phyloP scores from a whole-genome alignment of 2,888 invertebrate genomes.

The Athrips mouffetella region DNA sequence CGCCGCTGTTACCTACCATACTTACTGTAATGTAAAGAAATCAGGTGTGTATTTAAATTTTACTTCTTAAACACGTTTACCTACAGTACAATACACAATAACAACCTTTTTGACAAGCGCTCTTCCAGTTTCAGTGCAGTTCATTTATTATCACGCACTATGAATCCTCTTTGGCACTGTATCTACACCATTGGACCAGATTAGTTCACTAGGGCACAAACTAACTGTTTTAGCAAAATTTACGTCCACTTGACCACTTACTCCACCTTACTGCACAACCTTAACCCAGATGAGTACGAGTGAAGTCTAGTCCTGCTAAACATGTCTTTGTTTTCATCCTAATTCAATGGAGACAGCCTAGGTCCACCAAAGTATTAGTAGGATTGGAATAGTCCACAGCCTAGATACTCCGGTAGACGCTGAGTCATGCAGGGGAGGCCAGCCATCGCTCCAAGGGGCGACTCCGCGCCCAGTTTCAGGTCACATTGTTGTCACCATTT shows the following conservation, averaged over 20 bases:
- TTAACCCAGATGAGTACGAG: neutral
- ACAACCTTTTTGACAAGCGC: constrained; percentile 1
- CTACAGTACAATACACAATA: neutral
- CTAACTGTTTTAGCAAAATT: too few relatives aligned
- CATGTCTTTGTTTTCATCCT: neutral
- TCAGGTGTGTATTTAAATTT: too few relatives aligned
- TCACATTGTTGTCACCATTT: constrained; percentile 72
- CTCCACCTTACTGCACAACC: neutral
- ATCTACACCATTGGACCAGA: neutral
- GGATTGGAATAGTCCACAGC: constrained; percentile 25
- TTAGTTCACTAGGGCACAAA: too few relatives aligned
- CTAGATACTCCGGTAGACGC: constrained; percentile 14
- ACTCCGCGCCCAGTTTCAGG: constrained; percentile 54
- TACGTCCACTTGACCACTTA: too few relatives aligned
- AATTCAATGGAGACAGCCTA: constrained; percentile 17
- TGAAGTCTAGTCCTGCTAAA: neutral
- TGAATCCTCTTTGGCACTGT: neutral
- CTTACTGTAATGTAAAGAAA: too few relatives aligned
- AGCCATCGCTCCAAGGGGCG: constrained; percentile 55
- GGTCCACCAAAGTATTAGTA: constrained; percentile 29
- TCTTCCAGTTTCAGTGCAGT: neutral
- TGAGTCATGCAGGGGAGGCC: constrained; percentile 45
- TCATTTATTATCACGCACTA: too few relatives aligned
- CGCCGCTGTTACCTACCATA: too few relatives aligned
- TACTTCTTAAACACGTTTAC: neutral